These are phyloP conservation scores for Hydrotaea cyrtoneurina DNA, from an alignment of 2,888 invertebrate species.

Conservation along the genomic window DNA sequence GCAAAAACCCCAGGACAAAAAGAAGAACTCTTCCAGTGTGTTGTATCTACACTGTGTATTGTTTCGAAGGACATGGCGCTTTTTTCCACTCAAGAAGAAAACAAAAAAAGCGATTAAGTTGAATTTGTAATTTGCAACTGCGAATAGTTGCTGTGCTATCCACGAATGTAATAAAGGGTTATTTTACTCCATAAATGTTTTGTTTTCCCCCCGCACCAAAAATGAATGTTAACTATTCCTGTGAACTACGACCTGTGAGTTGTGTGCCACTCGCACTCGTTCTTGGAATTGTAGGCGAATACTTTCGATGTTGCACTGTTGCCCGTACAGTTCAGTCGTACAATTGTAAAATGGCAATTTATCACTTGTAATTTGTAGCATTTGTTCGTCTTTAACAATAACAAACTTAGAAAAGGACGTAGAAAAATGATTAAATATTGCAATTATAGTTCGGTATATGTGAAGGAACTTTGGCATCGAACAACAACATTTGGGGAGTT, in stretches of 20 bases:
- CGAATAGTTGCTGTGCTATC: slow-evolving; percentile 44
- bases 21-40: not conserved
- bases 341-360: slow-evolving; percentile 64
- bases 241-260: slow-evolving; percentile 29
- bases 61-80: slow-evolving; percentile 22
- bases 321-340: not conserved
- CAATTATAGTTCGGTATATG: too few species aligned
- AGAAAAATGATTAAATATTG: too few species aligned
- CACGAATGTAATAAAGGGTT: slow-evolving; percentile 40
- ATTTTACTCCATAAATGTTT: slow-evolving; percentile 53
- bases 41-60: not conserved
- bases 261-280: slow-evolving; percentile 12
- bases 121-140: slow-evolving; percentile 64
- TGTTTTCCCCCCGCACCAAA: slow-evolving; percentile 44
- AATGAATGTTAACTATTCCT: not conserved
- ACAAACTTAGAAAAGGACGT: not conserved
- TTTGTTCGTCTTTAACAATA: slow-evolving; percentile 61
- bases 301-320: not conserved
- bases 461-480: too few species aligned
- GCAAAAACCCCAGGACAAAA: slow-evolving; percentile 18
- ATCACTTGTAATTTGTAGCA: slow-evolving; percentile 65
- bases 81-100: not conserved
- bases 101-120: slow-evolving; percentile 48
- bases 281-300: not conserved
- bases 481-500: too few species aligned